A percentile compares a stretch with the other conserved stretches of the same genome.
Conservation (phyloP, 2,113 vertebrate species). For the Glaucomys volans region DNA sequence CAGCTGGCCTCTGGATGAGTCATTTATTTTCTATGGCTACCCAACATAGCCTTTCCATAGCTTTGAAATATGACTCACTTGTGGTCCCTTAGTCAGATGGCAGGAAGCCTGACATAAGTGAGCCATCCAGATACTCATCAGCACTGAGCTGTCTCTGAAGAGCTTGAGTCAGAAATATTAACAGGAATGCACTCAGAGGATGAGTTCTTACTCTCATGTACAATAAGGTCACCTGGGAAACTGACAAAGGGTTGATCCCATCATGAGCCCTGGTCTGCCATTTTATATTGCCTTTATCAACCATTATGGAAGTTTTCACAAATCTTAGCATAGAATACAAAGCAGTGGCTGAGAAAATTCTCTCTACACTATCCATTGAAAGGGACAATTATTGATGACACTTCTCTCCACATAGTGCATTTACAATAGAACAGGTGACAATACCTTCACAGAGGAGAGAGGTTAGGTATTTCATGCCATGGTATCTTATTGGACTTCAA, state of each 20-base stretch:
- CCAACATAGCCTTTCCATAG: background rate
- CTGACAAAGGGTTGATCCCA: background rate
- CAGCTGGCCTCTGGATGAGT: slow-evolving; percentile 36
- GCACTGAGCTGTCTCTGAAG: slow-evolving; percentile 14
- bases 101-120: slow-evolving; percentile 14
- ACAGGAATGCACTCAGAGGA: background rate
- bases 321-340: background rate
- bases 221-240: slow-evolving; percentile 35
- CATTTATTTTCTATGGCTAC: slow-evolving; percentile 52
- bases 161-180: slow-evolving; percentile 49
- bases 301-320: background rate
- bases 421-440: background rate
- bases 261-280: background rate
- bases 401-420: background rate
- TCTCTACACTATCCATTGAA: background rate
- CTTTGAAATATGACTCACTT: slow-evolving; percentile 56
- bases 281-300: slow-evolving; percentile 27
- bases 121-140: slow-evolving; percentile 40
- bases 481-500: background rate
- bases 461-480: background rate
- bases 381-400: background rate
- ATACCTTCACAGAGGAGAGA: background rate
- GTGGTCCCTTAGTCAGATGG: slow-evolving; percentile 46
- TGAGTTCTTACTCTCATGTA: background rate
- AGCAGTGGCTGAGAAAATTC: background rate